These are phyloP conservation scores for Akabosia matsudoensis DNA, from an alignment of 1,140 invertebrate genomes.

Conservation along the genomic window DNA sequence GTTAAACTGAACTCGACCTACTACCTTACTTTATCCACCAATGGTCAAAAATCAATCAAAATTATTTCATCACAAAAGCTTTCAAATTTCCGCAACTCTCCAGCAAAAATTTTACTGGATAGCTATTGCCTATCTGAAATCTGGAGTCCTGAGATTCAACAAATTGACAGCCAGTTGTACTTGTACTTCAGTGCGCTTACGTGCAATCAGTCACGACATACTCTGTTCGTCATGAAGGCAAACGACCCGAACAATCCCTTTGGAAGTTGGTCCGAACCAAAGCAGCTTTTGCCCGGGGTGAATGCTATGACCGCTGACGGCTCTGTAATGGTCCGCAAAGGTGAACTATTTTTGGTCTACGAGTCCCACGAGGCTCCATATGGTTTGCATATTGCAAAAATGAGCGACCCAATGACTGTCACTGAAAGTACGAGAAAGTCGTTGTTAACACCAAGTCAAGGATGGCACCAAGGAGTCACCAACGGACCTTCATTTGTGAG, in stretches of 20 bases:
- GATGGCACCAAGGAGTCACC: background rate
- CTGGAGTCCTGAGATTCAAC: background rate
- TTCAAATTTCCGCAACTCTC: background rate
- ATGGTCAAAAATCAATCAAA: background rate
- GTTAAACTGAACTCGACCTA: background rate
- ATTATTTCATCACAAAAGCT: background rate
- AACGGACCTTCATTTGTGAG: background rate
- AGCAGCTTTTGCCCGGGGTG: background rate
- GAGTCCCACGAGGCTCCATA: background rate
- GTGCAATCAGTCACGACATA: background rate
- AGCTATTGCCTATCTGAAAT: background rate
- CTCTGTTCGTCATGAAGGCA: background rate
- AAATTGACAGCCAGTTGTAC: background rate
- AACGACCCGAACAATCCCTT: background rate
- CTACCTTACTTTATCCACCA: background rate
- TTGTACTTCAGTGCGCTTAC: background rate
- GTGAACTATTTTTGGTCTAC: background rate
- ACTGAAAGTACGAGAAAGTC: background rate
- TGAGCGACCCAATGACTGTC: background rate
- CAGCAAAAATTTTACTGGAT: background rate
- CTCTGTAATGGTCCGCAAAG: background rate
- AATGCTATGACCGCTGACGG: background rate
- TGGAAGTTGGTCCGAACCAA: background rate
- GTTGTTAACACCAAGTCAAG: background rate
- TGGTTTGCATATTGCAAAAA: background rate